These are phyloP conservation scores for Molanna angustata DNA, from an alignment of 2,888 invertebrate species.

Conservation along the genomic window DNA sequence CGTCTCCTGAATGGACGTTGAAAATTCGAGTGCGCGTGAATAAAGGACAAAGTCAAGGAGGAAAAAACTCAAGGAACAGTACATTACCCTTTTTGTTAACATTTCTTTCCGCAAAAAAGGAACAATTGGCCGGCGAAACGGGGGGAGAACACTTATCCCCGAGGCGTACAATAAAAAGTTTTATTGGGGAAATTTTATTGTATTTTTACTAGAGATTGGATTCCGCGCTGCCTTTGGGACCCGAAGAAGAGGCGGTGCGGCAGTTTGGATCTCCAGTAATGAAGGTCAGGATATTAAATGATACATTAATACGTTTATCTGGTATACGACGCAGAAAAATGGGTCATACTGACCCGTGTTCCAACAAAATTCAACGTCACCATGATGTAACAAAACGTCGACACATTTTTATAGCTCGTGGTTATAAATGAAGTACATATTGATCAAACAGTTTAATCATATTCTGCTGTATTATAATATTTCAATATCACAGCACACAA, in stretches of 20 bases:
- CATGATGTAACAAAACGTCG: no score
- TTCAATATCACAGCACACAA: no score
- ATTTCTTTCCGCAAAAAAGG: not conserved
- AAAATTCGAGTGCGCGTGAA: no score
- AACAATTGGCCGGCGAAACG: not conserved
- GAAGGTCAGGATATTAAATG: constrained; percentile 21
- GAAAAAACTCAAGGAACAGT: not conserved
- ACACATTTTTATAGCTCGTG: no score
- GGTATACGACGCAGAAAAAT: not conserved
- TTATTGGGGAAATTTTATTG: constrained; percentile 32
- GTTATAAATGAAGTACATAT: no score
- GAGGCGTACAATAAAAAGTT: constrained; percentile 28
- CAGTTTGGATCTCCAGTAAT: constrained; percentile 7
- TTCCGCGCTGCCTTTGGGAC: constrained; percentile 13
- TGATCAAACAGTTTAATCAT: no score
- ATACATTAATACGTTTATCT: constrained; percentile 7
- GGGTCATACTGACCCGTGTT: constrained; percentile 9
- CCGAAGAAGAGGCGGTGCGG: constrained; percentile 6
- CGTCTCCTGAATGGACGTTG: no score
- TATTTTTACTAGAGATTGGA: constrained; percentile 32
- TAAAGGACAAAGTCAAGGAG: no score
- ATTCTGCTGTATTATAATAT: no score
- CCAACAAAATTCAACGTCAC: no score
- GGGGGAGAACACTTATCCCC: constrained; percentile 21
- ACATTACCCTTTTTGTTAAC: not conserved